Conservation (phyloP, 1,140 invertebrate genomes). For the Lordiphosa collinella region DNA sequence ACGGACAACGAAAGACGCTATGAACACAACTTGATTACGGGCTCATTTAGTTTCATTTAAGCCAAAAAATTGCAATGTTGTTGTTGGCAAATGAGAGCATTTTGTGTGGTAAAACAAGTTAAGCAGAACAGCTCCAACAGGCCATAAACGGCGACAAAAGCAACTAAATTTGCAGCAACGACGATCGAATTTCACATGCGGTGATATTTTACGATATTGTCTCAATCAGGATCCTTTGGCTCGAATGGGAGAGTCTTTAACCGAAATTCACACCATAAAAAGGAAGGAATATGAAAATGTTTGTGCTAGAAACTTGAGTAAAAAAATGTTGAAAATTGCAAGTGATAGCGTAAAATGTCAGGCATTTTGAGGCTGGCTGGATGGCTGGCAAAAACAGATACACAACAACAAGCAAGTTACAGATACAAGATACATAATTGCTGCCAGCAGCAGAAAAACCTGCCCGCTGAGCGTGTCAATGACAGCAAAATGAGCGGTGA, state of each 20-base stretch:
- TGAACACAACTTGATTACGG: conserved; percentile 76
- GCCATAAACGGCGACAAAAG: conserved; percentile 66
- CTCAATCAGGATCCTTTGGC: conserved; percentile 48
- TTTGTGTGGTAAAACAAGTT: conserved; percentile 70
- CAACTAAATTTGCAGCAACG: conserved; percentile 61
- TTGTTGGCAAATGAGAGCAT: conserved; percentile 66
- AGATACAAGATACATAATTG: conserved; percentile 77
- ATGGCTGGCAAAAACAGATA: conserved; percentile 40
- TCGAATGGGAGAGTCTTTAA: neutral
- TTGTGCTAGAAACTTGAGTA: neutral
- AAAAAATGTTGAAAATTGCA: conserved; percentile 36
- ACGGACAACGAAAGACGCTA: conserved; percentile 46
- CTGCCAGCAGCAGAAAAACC: conserved; percentile 38
- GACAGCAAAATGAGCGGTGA: conserved; percentile 34
- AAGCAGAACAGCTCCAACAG: conserved; percentile 52
- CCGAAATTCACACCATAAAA: neutral
- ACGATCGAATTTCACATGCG: conserved; percentile 69
- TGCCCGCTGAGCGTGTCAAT: conserved; percentile 66
- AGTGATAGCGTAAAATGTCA: conserved; percentile 64
- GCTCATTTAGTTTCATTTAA: conserved; percentile 77
- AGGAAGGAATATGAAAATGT: neutral
- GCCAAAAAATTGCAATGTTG: conserved; percentile 40
- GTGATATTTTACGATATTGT: conserved; percentile 66
- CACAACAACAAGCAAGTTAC: conserved; percentile 57
- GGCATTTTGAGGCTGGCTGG: conserved; percentile 44